These are phyloP conservation scores for Ectropis grisescens DNA, from an alignment of 1,140 invertebrate genomes.

Conservation along the genomic window DNA sequence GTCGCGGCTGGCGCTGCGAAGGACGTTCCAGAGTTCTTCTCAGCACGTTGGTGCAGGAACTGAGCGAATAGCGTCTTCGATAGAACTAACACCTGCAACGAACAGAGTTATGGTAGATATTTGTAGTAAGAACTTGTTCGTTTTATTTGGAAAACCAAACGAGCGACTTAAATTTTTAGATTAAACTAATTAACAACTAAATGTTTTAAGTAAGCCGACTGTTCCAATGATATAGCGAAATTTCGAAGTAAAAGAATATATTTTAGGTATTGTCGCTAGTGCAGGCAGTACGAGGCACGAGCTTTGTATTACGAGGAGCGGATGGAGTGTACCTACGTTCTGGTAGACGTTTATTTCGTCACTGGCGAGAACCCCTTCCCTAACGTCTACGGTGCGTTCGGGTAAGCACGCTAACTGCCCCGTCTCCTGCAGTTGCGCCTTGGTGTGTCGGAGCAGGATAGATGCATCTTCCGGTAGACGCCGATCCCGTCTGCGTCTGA, in stretches of 20 bases:
- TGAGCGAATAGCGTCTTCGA: conserved; percentile 82
- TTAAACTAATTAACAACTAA: no score
- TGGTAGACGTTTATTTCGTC: conserved; percentile 85
- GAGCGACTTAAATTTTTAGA: no score
- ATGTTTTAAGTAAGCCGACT: no score
- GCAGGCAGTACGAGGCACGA: no score
- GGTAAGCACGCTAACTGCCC: conserved; percentile 72
- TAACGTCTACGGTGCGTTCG: conserved; percentile 71
- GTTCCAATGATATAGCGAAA: no score
- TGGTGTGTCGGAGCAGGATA: conserved; percentile 86
- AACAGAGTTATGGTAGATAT: not conserved
- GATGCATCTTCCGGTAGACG: conserved; percentile 86
- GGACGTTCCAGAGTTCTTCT: conserved; percentile 70
- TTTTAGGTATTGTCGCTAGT: no score
- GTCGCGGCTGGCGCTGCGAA: conserved; percentile 4
- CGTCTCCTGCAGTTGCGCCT: conserved; percentile 77
- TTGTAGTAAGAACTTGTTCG: no score
- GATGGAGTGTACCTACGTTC: conserved; percentile 66
- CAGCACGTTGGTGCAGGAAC: conserved; percentile 80
- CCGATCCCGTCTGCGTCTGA: conserved; percentile 84
- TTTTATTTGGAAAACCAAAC: no score
- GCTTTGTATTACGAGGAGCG: no score
- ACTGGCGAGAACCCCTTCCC: conserved; percentile 73
- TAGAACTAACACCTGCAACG: conserved; percentile 72
- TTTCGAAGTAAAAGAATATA: no score